Percentiles rank a stretch among this genome's conserved stretches.
These are phyloP conservation scores for Boloria euphrosyne DNA, from an alignment of 2,888 invertebrate genomes.

Conservation along the genomic window DNA sequence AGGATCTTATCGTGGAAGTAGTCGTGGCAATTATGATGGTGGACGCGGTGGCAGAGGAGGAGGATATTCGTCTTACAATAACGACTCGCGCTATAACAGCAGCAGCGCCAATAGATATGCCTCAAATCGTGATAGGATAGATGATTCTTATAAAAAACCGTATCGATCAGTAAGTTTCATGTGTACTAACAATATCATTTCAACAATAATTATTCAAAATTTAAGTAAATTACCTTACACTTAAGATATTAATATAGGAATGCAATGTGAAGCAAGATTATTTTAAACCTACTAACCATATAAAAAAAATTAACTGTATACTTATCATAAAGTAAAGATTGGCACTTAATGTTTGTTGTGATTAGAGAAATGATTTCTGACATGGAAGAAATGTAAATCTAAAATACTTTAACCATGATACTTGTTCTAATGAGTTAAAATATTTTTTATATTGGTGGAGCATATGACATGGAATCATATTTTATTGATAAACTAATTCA, in stretches of 20 bases:
- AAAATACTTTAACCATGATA: too few relatives aligned
- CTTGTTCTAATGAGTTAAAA: too few relatives aligned
- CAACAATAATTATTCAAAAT: not conserved
- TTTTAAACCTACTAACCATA: too few relatives aligned
- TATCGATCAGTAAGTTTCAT: constrained; percentile 70
- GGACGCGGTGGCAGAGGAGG: constrained; percentile 70
- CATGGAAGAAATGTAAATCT: too few relatives aligned
- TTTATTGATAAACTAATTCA: not conserved
- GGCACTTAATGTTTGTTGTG: too few relatives aligned
- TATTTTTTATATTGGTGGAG: too few relatives aligned
- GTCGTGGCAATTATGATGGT: constrained; percentile 67
- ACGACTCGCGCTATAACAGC: constrained; percentile 69
- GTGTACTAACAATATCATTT: not conserved
- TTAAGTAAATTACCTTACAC: not conserved
- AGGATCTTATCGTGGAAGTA: constrained; percentile 69
- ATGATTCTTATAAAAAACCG: constrained; percentile 75
- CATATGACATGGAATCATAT: too few relatives aligned
- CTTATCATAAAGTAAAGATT: too few relatives aligned
- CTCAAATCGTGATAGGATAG: constrained; percentile 66
- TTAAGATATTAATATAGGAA: too few relatives aligned
- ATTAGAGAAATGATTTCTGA: too few relatives aligned
- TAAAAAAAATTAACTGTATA: too few relatives aligned
- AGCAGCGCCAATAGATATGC: constrained; percentile 66
- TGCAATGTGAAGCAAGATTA: too few relatives aligned
- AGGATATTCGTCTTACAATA: constrained; percentile 69